Evolutionary conservation across 2,797 vertebrate species (phyloP).

Genomic region (Lepilemur septentrionalis): DNA sequence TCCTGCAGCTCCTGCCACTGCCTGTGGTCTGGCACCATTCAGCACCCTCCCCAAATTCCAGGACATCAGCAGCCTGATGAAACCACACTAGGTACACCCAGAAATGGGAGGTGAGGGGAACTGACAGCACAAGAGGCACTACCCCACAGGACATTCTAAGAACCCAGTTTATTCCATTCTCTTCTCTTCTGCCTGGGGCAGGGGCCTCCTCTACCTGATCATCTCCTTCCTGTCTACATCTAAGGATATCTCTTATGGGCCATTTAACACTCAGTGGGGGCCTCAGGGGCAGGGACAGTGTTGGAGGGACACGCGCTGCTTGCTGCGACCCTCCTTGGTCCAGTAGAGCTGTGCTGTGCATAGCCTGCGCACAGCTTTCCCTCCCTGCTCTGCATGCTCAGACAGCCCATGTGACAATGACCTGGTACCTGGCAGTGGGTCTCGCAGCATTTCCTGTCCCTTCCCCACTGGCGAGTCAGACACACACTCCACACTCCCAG

Average conservation of each 20-base stretch:
- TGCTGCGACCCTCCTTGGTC: not conserved
- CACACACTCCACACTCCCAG: not conserved
- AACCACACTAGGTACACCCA: not conserved
- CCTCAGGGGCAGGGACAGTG: not conserved
- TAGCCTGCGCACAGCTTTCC: no score
- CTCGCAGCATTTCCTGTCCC: not conserved
- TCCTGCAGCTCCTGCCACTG: not conserved
- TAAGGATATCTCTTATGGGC: not conserved
- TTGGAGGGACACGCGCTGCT: not conserved
- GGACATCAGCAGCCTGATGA: not conserved
- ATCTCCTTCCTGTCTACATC: not conserved
- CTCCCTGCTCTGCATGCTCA: not conserved
- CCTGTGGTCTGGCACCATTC: slow-evolving; percentile 3
- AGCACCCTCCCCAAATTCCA: not conserved
- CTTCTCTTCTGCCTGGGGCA: not conserved
- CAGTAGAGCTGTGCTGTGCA: not conserved
- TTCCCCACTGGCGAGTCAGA: not conserved
- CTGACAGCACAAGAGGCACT: not conserved
- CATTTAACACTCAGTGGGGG: not conserved
- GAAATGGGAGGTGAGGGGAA: not conserved
- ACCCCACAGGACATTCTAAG: not conserved
- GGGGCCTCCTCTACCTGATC: not conserved
- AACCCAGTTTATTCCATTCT: not conserved
- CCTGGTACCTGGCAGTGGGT: not conserved
- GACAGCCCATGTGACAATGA: not conserved